A percentile compares a stretch with the other conserved stretches of the same genome.
phyloP scores from a whole-genome alignment of 1,140 invertebrate species.

The Ladona fulva region DNA sequence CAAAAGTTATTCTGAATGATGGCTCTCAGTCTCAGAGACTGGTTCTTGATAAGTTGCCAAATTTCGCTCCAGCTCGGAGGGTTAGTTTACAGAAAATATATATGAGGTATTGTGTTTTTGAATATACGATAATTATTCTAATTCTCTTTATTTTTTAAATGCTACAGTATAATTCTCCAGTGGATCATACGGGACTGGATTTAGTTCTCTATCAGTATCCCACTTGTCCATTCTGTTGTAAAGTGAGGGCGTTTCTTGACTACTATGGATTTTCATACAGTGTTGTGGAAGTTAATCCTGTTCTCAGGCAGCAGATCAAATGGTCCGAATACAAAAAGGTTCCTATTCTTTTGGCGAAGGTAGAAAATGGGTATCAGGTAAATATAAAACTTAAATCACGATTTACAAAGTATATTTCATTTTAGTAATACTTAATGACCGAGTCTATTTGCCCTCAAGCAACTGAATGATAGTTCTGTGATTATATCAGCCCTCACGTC shows the following conservation, averaged over 20 bases:
- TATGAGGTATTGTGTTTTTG: constrained; percentile 13
- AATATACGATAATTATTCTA: constrained; percentile 13
- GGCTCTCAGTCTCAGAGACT: constrained; percentile 35
- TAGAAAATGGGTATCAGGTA: constrained; percentile 59
- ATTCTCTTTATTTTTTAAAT: constrained; percentile 20
- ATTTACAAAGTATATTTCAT: constrained; percentile 5
- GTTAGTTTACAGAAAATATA: constrained; percentile 27
- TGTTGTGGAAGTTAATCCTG: constrained; percentile 93
- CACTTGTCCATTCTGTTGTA: constrained; percentile 98
- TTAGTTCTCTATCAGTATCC: constrained; percentile 92
- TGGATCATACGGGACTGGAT: constrained; percentile 66
- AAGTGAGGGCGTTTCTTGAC: constrained; percentile 89
- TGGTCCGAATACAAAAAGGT: constrained; percentile 96
- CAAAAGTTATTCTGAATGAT: constrained; percentile 39
- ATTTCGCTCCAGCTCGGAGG: constrained; percentile 36
- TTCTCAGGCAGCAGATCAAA: constrained; percentile 79
- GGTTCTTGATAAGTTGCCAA: constrained; percentile 42
- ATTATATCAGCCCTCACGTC: constrained; percentile 85
- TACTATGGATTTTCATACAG: constrained; percentile 91
- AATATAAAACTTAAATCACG: constrained; percentile 8
- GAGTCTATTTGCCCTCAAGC: constrained; percentile 41
- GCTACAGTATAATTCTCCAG: constrained; percentile 37
- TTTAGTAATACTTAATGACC: background rate
- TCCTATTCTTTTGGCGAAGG: constrained; percentile 78
- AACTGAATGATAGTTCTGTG: constrained; percentile 87